Percentiles rank a stretch among this genome's conserved stretches.
Conservation (phyloP, 23 tunicate genomes). For the Styela clava region DNA sequence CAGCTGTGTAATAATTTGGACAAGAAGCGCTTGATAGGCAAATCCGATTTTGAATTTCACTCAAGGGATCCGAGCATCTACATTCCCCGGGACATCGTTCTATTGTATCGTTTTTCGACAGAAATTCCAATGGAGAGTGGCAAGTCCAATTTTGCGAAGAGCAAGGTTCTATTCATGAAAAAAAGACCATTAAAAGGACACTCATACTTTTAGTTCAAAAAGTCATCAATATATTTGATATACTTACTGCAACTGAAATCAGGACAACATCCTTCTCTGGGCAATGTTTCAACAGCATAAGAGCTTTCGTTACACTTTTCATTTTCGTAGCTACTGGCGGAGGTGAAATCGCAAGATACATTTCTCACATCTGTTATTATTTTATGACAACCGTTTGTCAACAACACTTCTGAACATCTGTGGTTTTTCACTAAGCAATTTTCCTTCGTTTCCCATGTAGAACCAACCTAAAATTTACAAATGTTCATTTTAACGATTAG, state of each 20-base stretch:
- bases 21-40: background rate
- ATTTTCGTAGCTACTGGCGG: background rate
- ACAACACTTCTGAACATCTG: background rate
- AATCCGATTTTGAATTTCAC: background rate
- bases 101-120: background rate
- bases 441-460: background rate
- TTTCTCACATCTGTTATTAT: background rate
- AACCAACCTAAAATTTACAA: too few species aligned
- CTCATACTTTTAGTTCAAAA: too few species aligned
- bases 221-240: background rate
- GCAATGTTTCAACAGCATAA: background rate
- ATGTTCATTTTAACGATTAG: too few species aligned
- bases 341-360: background rate
- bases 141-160: background rate
- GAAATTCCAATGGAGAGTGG: background rate
- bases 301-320: background rate
- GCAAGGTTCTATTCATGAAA: too few species aligned
- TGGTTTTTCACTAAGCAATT: background rate
- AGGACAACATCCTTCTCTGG: background rate
- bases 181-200: too few species aligned
- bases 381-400: background rate
- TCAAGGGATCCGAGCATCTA: background rate
- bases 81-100: background rate
- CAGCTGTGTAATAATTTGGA: background rate
- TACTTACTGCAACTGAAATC: background rate